Percentiles rank a stretch among this genome's conserved stretches.
phyloP scores from a whole-genome alignment of 2,113 vertebrate genomes.

The Glaucomys volans region DNA sequence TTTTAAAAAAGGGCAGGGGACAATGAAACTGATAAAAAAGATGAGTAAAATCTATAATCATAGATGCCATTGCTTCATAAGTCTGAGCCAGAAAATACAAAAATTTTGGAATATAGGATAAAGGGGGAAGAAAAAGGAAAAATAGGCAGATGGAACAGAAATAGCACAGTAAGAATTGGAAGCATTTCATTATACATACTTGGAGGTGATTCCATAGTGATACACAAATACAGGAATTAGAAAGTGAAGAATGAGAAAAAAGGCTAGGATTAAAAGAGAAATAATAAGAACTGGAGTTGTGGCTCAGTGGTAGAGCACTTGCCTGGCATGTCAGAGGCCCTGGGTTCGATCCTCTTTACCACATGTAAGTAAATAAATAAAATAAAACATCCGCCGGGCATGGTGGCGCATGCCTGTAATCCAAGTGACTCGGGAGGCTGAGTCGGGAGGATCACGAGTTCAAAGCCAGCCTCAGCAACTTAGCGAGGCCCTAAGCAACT shows the following conservation, averaged over 20 bases:
- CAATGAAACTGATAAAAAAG: background rate
- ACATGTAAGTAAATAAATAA: too few relatives aligned
- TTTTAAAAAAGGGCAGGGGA: background rate
- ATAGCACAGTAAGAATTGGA: background rate
- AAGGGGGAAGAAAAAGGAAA: background rate
- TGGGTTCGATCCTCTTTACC: too few relatives aligned
- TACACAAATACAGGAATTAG: background rate
- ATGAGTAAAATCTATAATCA: background rate
- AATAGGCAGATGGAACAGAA: background rate
- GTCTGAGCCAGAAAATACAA: background rate
- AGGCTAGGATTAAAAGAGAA: background rate
- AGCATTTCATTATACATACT: background rate
- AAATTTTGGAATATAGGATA: background rate
- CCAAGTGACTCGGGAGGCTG: too few relatives aligned
- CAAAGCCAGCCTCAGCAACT: too few relatives aligned
- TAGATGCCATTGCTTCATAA: background rate
- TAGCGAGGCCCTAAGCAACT: too few relatives aligned
- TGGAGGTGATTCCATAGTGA: background rate
- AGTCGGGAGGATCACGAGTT: too few relatives aligned
- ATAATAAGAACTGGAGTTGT: too few relatives aligned
- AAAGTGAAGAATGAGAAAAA: constrained; percentile 1
- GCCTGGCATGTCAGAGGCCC: too few relatives aligned
- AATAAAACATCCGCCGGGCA: too few relatives aligned
- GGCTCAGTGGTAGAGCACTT: too few relatives aligned
- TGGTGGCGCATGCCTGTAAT: too few relatives aligned